Evolutionary conservation across 1,140 invertebrate genomes (phyloP).

Genomic region (Frieseomelitta varia): DNA sequence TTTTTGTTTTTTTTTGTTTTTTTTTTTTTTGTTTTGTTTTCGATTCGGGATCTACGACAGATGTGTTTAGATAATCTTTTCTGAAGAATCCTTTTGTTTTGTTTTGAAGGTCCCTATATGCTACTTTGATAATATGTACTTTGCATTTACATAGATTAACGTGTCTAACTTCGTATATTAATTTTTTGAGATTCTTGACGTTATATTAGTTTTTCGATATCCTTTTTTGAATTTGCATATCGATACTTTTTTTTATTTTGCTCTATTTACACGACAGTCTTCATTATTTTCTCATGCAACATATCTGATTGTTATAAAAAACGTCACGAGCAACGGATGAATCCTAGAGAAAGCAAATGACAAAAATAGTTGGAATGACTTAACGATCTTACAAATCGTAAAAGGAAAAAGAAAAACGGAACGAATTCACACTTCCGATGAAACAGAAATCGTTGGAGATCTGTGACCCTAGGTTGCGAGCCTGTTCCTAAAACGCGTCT

Average conservation of each 20-base stretch:
- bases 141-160: not conserved
- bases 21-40: not conserved
- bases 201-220: not conserved
- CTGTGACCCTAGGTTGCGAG: not conserved
- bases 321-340: not conserved
- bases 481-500: conserved; percentile 25
- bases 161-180: not conserved
- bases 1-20: too few species aligned
- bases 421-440: too few species aligned
- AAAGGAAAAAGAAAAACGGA: too few species aligned
- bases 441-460: not conserved
- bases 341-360: not conserved
- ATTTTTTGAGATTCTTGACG: not conserved
- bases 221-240: not conserved
- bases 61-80: not conserved
- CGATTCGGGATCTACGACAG: not conserved
- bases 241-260: not conserved
- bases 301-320: not conserved
- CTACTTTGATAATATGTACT: not conserved
- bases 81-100: not conserved
- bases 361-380: not conserved
- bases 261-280: not conserved
- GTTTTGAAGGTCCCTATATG: not conserved
- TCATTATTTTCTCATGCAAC: not conserved
- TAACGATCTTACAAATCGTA: not conserved